phyloP scores from a whole-genome alignment of 2,888 invertebrate genomes.

The Amphipyra tragopoginis region DNA sequence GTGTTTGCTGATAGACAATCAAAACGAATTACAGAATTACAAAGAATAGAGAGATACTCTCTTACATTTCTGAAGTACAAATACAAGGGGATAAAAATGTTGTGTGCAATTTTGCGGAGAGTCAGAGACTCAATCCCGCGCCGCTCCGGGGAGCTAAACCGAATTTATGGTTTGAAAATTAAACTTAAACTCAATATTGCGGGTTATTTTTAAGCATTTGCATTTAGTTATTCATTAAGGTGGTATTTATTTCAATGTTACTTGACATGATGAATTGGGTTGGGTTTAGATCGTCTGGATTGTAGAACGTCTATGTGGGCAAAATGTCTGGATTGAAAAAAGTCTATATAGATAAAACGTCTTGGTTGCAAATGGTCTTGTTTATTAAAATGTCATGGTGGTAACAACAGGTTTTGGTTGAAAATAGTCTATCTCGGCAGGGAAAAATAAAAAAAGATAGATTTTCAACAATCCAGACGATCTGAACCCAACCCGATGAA shows the following conservation, averaged over 20 bases:
- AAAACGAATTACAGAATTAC: slow-evolving; percentile 78
- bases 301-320: no score
- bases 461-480: no score
- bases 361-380: no score
- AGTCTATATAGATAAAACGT: no score
- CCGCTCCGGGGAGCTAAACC: slow-evolving; percentile 85
- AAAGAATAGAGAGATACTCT: slow-evolving; percentile 77
- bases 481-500: no score
- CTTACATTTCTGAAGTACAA: slow-evolving; percentile 79
- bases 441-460: no score
- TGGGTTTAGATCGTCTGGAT: no score
- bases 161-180: slow-evolving; percentile 88
- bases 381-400: no score
- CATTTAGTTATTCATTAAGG: slow-evolving; percentile 79
- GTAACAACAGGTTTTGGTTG: no score
- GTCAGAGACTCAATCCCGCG: slow-evolving; percentile 78
- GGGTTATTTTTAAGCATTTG: slow-evolving; percentile 84
- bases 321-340: no score
- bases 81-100: slow-evolving; percentile 86
- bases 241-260: slow-evolving; percentile 64
- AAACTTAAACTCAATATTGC: slow-evolving; percentile 87
- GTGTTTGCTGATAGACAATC: slow-evolving; percentile 73
- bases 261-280: slow-evolving; percentile 7
- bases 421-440: no score
- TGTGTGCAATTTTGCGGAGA: slow-evolving; percentile 83